phyloP scores from a whole-genome alignment of 1,140 invertebrate genomes.

The Portunus trituberculatus region DNA sequence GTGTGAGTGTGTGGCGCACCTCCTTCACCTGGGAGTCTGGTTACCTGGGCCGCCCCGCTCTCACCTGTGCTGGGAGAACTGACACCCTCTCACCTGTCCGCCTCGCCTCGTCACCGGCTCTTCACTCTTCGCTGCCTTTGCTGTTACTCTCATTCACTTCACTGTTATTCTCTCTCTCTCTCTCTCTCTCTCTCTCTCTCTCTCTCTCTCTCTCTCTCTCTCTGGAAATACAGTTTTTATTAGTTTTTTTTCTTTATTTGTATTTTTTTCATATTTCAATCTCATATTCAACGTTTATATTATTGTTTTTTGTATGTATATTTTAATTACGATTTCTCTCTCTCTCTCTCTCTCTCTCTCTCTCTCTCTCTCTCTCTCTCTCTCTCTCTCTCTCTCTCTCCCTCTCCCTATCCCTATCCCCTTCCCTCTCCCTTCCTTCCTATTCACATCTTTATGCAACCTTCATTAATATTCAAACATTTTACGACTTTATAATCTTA shows the following conservation, averaged over 20 bases:
- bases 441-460: too few species aligned
- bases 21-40: too few species aligned
- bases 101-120: neutral
- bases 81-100: too few species aligned
- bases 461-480: too few species aligned
- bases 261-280: neutral
- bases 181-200: conserved; percentile 32
- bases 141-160: neutral
- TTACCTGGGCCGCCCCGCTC: too few species aligned
- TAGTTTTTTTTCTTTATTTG: neutral
- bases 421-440: neutral
- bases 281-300: too few species aligned
- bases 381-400: conserved; percentile 32
- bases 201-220: neutral
- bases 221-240: neutral
- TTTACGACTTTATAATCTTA: too few species aligned
- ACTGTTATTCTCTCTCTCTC: neutral
- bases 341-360: conserved; percentile 32
- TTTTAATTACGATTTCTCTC: neutral
- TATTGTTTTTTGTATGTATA: neutral
- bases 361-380: conserved; percentile 32
- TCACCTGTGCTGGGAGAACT: too few species aligned
- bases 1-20: too few species aligned
- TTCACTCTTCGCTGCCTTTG: neutral
- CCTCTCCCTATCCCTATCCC: neutral